Evolutionary conservation across 2,113 vertebrate genomes (phyloP).

Genomic region (Bombycilla garrulus): DNA sequence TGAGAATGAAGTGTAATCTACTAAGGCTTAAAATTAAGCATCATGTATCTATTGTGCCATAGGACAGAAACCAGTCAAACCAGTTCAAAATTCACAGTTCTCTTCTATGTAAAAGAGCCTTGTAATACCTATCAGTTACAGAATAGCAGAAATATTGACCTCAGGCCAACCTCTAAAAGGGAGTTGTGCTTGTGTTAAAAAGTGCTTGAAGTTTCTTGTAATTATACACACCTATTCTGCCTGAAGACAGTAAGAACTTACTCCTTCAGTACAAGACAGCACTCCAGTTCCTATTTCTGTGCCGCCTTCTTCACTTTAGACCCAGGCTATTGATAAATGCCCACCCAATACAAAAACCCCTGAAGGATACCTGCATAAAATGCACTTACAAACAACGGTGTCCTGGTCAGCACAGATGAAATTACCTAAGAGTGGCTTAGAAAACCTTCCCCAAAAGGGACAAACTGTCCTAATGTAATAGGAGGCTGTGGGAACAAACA

Average conservation of each 20-base stretch:
- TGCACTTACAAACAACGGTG: background rate
- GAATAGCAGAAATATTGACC: background rate
- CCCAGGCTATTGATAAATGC: background rate
- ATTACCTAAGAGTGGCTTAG: constrained; percentile 24
- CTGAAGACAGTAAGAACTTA: background rate
- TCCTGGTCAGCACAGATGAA: constrained; percentile 38
- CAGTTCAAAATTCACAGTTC: background rate
- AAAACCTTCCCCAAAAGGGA: constrained; percentile 12
- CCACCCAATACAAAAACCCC: background rate
- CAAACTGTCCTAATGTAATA: constrained; percentile 49
- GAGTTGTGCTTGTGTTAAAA: background rate
- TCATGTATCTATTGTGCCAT: background rate
- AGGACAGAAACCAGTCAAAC: background rate
- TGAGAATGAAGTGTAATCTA: background rate
- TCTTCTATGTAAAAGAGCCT: background rate
- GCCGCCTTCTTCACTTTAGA: background rate
- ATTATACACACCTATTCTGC: background rate
- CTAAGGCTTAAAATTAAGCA: background rate
- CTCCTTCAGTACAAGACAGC: background rate
- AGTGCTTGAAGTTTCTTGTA: background rate
- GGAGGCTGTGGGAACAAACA: constrained; percentile 62
- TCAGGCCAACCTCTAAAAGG: background rate
- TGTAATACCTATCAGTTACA: background rate
- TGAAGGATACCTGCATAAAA: constrained; percentile 1
- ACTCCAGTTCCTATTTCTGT: background rate